phyloP scores from a whole-genome alignment of 2,797 vertebrate genomes.

The Gorsachius magnificus region DNA sequence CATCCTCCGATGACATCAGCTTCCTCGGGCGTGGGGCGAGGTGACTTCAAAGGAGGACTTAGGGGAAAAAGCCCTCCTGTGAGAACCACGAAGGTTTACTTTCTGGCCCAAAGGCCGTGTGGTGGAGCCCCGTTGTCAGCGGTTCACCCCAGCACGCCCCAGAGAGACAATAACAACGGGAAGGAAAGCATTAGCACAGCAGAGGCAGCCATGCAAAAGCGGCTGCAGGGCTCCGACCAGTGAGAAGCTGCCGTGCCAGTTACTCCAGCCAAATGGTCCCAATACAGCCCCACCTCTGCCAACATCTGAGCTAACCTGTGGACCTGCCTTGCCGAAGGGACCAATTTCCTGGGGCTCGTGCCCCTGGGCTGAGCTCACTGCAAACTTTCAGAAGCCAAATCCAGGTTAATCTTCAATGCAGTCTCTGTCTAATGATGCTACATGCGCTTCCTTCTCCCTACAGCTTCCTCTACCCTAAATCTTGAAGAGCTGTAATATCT shows the following conservation, averaged over 20 bases:
- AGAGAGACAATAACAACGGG: background rate
- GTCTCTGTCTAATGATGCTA: background rate
- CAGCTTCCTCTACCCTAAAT: background rate
- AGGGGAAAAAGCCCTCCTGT: background rate
- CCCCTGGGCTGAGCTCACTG: background rate
- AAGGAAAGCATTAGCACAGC: background rate
- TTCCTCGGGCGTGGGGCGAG: slow-evolving; percentile 37
- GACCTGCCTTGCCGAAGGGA: background rate
- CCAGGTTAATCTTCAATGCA: background rate
- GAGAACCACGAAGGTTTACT: background rate
- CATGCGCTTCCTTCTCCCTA: background rate
- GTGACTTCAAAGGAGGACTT: slow-evolving; percentile 42
- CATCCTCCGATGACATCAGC: slow-evolving; percentile 66
- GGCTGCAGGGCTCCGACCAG: rapidly evolving
- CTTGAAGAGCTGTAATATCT: background rate
- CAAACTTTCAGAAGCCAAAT: background rate
- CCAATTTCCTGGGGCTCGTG: background rate
- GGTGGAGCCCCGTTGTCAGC: background rate
- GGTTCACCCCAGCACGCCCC: background rate
- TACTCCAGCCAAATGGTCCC: background rate
- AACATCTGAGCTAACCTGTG: rapidly evolving
- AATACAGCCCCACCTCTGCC: background rate
- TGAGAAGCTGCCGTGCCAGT: background rate
- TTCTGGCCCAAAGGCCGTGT: background rate
- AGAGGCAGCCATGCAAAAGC: rapidly evolving